phyloP scores from a whole-genome alignment of 1,140 invertebrate genomes.

The Euwallacea fornicatus region DNA sequence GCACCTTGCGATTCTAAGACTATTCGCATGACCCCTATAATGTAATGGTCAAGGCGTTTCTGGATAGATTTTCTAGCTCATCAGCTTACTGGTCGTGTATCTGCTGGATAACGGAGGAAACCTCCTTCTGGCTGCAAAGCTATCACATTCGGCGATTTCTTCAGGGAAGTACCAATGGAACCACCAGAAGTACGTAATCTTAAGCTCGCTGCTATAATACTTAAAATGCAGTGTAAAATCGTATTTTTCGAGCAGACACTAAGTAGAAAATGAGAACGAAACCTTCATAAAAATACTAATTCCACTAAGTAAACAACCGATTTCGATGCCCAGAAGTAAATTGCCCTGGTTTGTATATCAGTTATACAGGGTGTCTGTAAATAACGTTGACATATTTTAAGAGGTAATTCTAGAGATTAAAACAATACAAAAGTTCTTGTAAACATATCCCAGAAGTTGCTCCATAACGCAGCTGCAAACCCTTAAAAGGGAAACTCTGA shows the following conservation, averaged over 20 bases:
- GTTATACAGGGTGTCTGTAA: too few relatives aligned
- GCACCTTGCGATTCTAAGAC: conserved; percentile 21
- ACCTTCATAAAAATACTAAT: too few relatives aligned
- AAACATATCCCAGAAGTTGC: too few relatives aligned
- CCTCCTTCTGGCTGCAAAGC: conserved; percentile 13
- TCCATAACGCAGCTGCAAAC: too few relatives aligned
- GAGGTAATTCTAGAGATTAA: too few relatives aligned
- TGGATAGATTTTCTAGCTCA: neutral
- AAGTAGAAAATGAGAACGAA: too few relatives aligned
- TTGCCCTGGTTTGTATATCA: too few relatives aligned
- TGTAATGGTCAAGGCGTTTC: neutral
- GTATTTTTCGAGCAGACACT: neutral
- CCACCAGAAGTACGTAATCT: conserved; percentile 17
- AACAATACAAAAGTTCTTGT: too few relatives aligned
- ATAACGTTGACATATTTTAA: too few relatives aligned
- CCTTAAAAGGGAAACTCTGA: too few relatives aligned
- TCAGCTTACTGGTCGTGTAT: conserved; percentile 26
- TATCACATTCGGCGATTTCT: conserved; percentile 19
- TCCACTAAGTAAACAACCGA: too few relatives aligned
- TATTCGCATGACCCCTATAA: conserved; percentile 17
- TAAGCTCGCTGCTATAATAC: conserved; percentile 19
- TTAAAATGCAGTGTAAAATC: conserved; percentile 6
- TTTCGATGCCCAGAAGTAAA: too few relatives aligned
- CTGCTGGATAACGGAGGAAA: conserved; percentile 8
- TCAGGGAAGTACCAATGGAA: neutral